Evolutionary conservation across 2,888 invertebrate species (phyloP).

Genomic region (Drosophila villosipedis): DNA sequence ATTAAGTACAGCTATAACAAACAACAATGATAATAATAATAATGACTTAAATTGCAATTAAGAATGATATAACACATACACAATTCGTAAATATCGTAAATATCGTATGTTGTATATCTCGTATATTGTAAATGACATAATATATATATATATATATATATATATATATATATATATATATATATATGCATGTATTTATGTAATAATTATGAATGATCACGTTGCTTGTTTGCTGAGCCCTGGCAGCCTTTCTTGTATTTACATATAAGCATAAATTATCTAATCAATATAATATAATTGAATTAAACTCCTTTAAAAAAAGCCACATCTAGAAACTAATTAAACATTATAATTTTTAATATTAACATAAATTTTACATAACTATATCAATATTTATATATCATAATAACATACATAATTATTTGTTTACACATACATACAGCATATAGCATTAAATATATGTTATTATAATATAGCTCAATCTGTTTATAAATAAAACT

Average conservation of each 20-base stretch:
- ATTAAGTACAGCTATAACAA: conserved; percentile 79
- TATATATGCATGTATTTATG: conserved; percentile 15
- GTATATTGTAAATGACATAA: conserved; percentile 12
- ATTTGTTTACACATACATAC: conserved; percentile 34
- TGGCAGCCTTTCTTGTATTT: conserved; percentile 75
- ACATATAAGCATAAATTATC: conserved; percentile 61
- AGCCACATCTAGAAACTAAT: conserved; percentile 67
- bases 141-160: conserved; percentile 18
- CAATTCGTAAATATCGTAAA: conserved; percentile 19
- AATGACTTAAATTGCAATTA: conserved; percentile 52
- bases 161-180: too few species aligned
- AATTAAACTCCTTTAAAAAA: conserved; percentile 53
- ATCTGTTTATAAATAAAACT: conserved; percentile 26
- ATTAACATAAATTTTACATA: conserved; percentile 76
- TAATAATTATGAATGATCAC: conserved; percentile 66
- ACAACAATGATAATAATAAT: conserved; percentile 60
- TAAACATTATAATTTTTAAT: conserved; percentile 67
- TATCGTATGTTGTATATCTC: conserved; percentile 12
- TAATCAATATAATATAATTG: conserved; percentile 47
- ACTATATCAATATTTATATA: conserved; percentile 48
- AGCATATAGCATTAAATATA: conserved; percentile 19
- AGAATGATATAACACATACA: conserved; percentile 48
- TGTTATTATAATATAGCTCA: conserved; percentile 16
- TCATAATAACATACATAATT: conserved; percentile 25
- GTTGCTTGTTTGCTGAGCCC: conserved; percentile 76